Conservation (phyloP, 2,113 vertebrate genomes). For the Alces alces region DNA sequence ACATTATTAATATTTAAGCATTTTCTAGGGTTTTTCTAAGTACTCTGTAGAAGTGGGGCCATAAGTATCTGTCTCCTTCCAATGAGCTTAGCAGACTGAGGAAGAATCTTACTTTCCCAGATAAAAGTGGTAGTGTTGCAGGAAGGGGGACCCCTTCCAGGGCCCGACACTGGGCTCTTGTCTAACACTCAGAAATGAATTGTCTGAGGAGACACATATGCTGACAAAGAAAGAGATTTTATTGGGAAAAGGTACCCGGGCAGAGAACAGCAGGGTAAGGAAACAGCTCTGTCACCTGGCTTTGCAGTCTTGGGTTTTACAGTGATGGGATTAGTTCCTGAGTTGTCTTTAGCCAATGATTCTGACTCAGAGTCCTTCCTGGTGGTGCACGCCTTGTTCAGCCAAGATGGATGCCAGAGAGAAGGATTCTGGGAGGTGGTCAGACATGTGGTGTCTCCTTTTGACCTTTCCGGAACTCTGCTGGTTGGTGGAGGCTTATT, state of each 20-base stretch:
- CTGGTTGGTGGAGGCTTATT: not conserved
- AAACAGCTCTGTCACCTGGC: not conserved
- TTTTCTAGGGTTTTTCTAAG: not conserved
- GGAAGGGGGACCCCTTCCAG: not conserved
- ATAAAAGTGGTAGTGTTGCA: not conserved
- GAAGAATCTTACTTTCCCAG: not conserved
- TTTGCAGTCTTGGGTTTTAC: accelerated
- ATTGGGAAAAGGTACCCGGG: accelerated
- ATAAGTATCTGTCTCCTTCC: not conserved
- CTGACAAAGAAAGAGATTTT: not conserved
- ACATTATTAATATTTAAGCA: not conserved
- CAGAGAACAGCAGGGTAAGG: not conserved
- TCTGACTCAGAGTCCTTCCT: not conserved
- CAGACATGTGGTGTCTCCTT: not conserved
- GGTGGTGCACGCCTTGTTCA: not conserved
- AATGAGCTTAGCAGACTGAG: not conserved
- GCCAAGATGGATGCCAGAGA: not conserved
- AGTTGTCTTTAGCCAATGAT: not conserved
- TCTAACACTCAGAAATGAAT: not conserved
- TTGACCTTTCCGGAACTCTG: not conserved
- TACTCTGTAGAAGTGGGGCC: not conserved
- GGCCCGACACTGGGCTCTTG: not conserved
- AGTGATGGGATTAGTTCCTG: not conserved
- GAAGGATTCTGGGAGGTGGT: not conserved
- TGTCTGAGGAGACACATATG: not conserved